Base-by-base conservation (phyloP, 2,888 invertebrate genomes). In the Ditula angustiorana region DNA sequence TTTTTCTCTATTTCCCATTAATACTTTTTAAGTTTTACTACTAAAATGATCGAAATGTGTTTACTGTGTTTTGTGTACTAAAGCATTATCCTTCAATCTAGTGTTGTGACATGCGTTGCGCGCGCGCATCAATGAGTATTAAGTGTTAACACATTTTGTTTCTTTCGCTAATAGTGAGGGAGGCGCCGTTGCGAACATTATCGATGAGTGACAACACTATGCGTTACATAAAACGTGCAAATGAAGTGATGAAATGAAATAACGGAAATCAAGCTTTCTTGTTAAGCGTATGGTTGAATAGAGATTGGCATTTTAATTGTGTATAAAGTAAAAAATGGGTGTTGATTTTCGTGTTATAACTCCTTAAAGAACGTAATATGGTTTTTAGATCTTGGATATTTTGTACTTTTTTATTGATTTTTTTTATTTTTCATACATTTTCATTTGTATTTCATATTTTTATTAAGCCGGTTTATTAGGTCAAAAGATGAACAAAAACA, bases 71-170 rank as follows among this genome's bases (percentile, higher is more conserved):
- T 46, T 44, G 44, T 61, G n/a, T 44, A 55, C 21, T 55, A 10
- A 47, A 19, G 24, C 61, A 47, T 61, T 47, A 61, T 61, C 55
- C 61, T 56, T 56, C 61, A 33, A 52, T 52, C 57, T 62, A 46
- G 50, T 63, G 63, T 63, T 50, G 33, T 63, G 57, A 63, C 62
- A 63, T 30, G 23, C 24, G n/a, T 33, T 5, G 44, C 16, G 53
- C 47, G 53, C 47, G 26, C 55, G 26, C 55, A 56, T 63, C 57
- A 57, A 62, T 62, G 37, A 28, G 37, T 49, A n/a, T 30, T 23
- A 53, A 53, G 53, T 63, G 57, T 63, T 63, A 58, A 63, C 57
- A 63, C 62, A 57, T 41, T 63, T 57, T 52, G 63, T 52, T 64
- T 62, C 49, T 21, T 52, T 64, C 46, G 64, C 46, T 53, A 53